Percentiles rank a stretch among this genome's conserved stretches.
phyloP scores from a whole-genome alignment of 2,797 vertebrate species.

The Microchirus variegatus region DNA sequence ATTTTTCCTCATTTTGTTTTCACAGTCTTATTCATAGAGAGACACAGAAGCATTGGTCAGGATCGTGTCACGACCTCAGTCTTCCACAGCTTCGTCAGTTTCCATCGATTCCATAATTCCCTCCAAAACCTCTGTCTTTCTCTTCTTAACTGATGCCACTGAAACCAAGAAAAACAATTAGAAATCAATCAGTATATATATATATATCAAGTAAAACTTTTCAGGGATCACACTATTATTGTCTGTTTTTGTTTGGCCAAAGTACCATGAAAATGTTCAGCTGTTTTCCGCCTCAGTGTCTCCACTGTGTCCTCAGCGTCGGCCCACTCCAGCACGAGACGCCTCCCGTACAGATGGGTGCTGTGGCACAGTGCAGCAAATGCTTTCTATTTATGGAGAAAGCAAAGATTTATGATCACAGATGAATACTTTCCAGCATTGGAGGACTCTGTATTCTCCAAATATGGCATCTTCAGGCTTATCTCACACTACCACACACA shows the following conservation, averaged over 20 bases:
- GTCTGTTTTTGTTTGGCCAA: neutral
- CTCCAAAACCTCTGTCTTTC: constrained; percentile 83
- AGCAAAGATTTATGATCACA: neutral
- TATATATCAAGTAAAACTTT: neutral
- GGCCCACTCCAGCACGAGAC: constrained; percentile 97
- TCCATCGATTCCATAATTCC: constrained; percentile 91
- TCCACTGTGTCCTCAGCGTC: constrained; percentile 91
- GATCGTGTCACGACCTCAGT: constrained; percentile 38
- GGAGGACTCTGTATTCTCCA: neutral
- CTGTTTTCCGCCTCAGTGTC: constrained; percentile 89
- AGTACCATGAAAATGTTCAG: constrained; percentile 92
- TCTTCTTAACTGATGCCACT: constrained; percentile 86
- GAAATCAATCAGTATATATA: neutral
- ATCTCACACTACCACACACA: constrained; percentile 32
- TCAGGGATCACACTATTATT: constrained; percentile 3
- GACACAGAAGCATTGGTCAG: neutral
- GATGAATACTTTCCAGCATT: neutral
- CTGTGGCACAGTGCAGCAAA: constrained; percentile 95
- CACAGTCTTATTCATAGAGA: constrained; percentile 14
- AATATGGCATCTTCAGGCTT: neutral
- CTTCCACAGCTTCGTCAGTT: constrained; percentile 65
- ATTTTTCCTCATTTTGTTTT: constrained; percentile 7
- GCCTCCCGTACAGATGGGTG: constrained; percentile 95
- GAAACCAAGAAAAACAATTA: constrained; percentile 41
- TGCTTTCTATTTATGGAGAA: constrained; percentile 88